Evolutionary conservation across 2,888 invertebrate species (phyloP), one percentile per base, ranked within the genome.

Genomic region (Parthenolecanium corni): DNA sequence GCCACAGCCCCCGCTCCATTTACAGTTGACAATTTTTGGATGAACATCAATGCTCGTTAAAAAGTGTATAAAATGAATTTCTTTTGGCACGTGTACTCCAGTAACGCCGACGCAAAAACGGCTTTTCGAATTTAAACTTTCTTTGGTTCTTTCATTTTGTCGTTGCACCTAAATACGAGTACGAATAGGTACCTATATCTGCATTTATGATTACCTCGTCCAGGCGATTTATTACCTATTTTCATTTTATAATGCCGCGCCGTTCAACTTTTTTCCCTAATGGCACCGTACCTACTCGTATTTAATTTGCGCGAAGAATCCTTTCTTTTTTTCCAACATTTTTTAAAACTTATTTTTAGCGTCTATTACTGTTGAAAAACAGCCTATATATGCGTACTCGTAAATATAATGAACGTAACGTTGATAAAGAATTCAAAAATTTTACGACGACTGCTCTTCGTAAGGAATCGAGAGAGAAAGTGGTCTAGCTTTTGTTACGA

Each of bases 21-120:
- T 31, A 31, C 9, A 4, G 24, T 11, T 23, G 54, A 31, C 47
- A 47, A 18, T 44, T 57, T 57, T 57, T 57, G 57, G 57, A 57
- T 57, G 46, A 31, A 1, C 46, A 57, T 57, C 57, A 57, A 46
- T 21, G 44, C 42, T 46, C 57, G 57, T 57, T 42, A 54, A 40
- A 54, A 54, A 36, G 38, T 16, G 23, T 23, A 40, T 38, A 31
- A 31, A 31, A 31, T 54, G 38, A 31, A 36, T 54, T 42, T 54
- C 42, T 42, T 40, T 54, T 54, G 54, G 54, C 54, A 54, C 54
- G 54, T 54, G 54, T 40, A 23, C 40, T 54, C 40, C 54, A 23
- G 42, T 38, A 40, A 54, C 54, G 54, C 54, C 54, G 38, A 54
- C 54, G 23, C 38, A 38, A 20, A 40, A 54, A 38, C 40, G 54